Base-by-base conservation (phyloP, 2,888 invertebrate genomes). In the Drosophila nr. medialis region DNA sequence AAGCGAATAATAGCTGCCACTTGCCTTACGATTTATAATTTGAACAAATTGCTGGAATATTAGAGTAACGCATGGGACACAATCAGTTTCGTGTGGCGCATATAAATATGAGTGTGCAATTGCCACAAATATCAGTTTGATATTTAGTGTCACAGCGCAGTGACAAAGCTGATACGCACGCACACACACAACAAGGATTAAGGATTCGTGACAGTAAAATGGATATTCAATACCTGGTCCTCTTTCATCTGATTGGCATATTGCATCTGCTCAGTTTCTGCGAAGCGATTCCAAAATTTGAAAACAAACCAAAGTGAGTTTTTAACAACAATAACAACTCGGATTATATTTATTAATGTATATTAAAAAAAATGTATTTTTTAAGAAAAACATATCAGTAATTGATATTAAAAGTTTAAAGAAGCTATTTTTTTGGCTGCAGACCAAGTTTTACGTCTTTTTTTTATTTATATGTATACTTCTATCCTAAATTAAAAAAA, bases 11-110 rank as follows among this genome's bases (percentile, higher is more conserved):
- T 80, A 51, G 54, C 36, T 63, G 51, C 49, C 40, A 78, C 67
- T 76, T 75, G 73, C 69, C 80, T 85, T 80, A 82, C 79, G 67
- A 80, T 80, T 89, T 67, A 80, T 81, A 86, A 86, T 84, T 84
- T 86, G 74, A 51, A 77, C 75, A 90, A 89, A 90, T 90, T 86
- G 83, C 79, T 77, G 24, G 42, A 67, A 69, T 75, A 74, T 86
- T 86, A 77, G 58, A 59, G 58, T 40, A 73, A 75, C 70, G 69
- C 74, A 64, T 49, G 49, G 36, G 40, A 74, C 61, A 65, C 62
- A 65, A 34, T 63, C 21, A 40, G 58, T 60, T 62, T 68, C 60
- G 36, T 68, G 75, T 56, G 38, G 32, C 42, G 24, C 54, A 77
- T 81, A 83, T 77, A 84, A 77, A 86, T 81, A 86, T 55, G 48